A percentile compares a stretch with the other conserved stretches of the same genome.
Conservation (phyloP, 2,797 vertebrate species). For the Alca torda region DNA sequence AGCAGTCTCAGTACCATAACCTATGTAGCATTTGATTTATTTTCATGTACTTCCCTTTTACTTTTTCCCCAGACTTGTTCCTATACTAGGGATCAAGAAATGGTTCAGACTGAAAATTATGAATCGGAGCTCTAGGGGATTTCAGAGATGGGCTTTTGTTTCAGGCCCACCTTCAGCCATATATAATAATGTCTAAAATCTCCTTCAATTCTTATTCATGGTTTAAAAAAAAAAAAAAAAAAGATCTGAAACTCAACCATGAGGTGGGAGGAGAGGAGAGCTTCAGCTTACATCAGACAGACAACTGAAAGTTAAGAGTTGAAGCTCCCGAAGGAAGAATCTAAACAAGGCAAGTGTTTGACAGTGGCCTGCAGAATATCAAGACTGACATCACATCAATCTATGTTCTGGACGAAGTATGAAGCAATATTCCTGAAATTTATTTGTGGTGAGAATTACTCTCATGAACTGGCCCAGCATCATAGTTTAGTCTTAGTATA, state of each 20-base stretch:
- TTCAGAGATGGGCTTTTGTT: not conserved
- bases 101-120: not conserved
- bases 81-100: not conserved
- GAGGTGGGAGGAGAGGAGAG: not conserved
- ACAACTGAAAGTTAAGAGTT: not conserved
- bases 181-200: not conserved
- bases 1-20: not conserved
- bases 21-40: not conserved
- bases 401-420: not conserved
- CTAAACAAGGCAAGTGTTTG: not conserved
- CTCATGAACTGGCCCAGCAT: slow-evolving; percentile 2
- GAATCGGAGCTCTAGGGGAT: not conserved
- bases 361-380: not conserved
- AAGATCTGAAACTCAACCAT: not conserved
- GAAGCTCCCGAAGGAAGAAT: not conserved
- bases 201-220: not conserved
- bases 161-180: not conserved
- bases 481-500: slow-evolving; percentile 2
- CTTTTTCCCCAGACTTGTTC: not conserved
- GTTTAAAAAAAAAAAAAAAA: not conserved
- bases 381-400: not conserved
- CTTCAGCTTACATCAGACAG: not conserved
- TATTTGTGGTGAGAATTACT: not conserved
- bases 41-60: not conserved
- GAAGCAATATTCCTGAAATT: slow-evolving; percentile 7